A percentile compares a stretch with the other conserved stretches of the same genome.
These are phyloP conservation scores for Mallateleia sp. DNA, from an alignment of 2,888 invertebrate genomes.

Conservation along the genomic window DNA sequence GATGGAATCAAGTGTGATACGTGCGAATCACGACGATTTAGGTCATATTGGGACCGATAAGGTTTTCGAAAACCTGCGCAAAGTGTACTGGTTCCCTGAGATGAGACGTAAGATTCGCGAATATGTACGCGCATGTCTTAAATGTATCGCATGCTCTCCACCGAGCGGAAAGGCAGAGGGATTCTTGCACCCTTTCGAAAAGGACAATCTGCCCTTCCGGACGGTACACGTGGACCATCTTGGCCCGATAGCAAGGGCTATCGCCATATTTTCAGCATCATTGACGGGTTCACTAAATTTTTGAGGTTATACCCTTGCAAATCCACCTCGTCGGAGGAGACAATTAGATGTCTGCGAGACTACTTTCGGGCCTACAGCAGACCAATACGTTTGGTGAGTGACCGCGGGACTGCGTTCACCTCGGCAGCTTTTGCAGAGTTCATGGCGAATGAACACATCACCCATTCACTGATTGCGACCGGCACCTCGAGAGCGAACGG, in stretches of 20 bases:
- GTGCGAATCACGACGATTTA: constrained; percentile 56
- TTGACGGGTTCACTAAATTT: constrained; percentile 84
- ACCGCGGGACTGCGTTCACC: constrained; percentile 82
- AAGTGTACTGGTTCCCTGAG: constrained; percentile 19
- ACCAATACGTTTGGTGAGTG: constrained; percentile 76
- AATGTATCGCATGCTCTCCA: background rate
- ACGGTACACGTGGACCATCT: constrained; percentile 3
- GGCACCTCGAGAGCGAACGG: constrained; percentile 84
- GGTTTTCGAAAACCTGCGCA: constrained; percentile 42
- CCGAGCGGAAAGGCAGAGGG: background rate
- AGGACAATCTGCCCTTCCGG: background rate
- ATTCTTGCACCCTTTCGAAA: background rate
- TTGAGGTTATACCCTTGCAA: constrained; percentile 73
- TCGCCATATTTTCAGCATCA: no score
- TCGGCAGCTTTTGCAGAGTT: constrained; percentile 78
- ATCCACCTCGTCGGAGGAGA: constrained; percentile 67
- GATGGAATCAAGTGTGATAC: constrained; percentile 23
- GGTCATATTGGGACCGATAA: constrained; percentile 63
- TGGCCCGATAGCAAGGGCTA: background rate
- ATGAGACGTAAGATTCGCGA: background rate
- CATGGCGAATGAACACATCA: constrained; percentile 74
- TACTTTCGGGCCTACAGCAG: constrained; percentile 72
- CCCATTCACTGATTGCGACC: constrained; percentile 80
- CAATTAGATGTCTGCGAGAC: constrained; percentile 61
- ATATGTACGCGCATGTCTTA: background rate